Evolutionary conservation across 2,888 invertebrate species (phyloP).

Genomic region (Agonopterix heracliana): DNA sequence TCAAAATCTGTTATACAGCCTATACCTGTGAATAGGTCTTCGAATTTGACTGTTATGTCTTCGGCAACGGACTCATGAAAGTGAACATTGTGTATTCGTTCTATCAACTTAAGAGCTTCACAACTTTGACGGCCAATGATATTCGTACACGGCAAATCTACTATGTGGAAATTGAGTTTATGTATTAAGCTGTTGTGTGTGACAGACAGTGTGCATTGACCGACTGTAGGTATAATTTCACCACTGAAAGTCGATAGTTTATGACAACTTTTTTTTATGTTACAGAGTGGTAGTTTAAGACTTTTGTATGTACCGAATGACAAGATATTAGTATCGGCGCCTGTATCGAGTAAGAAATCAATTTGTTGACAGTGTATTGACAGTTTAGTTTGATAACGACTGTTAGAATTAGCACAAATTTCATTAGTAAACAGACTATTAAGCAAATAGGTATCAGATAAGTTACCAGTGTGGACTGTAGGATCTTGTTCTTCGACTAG

Average conservation of each 20-base stretch:
- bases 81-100: not conserved
- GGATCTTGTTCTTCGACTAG: not conserved
- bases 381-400: not conserved
- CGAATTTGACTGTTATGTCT: too few relatives aligned
- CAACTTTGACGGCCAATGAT: not conserved
- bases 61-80: too few relatives aligned
- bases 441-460: constrained; percentile 26
- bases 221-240: not conserved
- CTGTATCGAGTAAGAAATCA: not conserved
- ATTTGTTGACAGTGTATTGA: constrained; percentile 1
- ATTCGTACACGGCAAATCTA: not conserved
- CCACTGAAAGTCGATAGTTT: constrained; percentile 1
- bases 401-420: not conserved
- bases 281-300: not conserved
- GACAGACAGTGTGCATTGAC: not conserved
- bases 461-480: too few relatives aligned
- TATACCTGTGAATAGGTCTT: not conserved
- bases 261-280: not conserved
- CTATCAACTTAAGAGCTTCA: not conserved
- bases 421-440: not conserved
- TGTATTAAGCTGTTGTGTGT: not conserved
- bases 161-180: not conserved
- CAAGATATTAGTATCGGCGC: constrained; percentile 1
- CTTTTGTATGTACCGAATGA: not conserved
- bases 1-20: not conserved